These are phyloP conservation scores for Alouatta palliata DNA, from an alignment of 2,113 vertebrate genomes.

Conservation along the genomic window DNA sequence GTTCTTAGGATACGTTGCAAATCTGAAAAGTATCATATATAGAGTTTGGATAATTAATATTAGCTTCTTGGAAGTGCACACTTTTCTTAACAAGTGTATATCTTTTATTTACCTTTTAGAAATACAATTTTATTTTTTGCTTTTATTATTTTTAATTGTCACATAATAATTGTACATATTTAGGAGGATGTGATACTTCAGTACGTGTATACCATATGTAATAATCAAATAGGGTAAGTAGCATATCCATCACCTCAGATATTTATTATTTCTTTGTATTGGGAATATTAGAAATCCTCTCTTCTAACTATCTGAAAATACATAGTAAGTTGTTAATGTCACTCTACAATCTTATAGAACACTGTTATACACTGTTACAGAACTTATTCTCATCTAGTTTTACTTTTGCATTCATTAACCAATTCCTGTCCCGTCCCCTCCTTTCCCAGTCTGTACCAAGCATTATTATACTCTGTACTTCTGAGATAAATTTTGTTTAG, in stretches of 20 bases:
- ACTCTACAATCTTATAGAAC: not conserved
- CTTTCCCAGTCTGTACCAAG: not conserved
- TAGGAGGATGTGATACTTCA: not conserved
- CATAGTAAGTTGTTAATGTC: not conserved
- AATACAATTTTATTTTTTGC: not conserved
- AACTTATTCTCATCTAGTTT: not conserved
- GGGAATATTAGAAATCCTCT: not conserved
- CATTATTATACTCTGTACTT: not conserved
- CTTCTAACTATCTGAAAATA: not conserved
- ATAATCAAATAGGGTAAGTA: not conserved
- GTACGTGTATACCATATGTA: not conserved
- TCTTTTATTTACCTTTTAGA: slow-evolving; percentile 10
- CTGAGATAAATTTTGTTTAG: not conserved
- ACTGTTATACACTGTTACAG: not conserved
- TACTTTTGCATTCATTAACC: not conserved
- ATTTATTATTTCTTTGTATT: not conserved
- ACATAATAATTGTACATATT: not conserved
- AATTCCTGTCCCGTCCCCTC: not conserved
- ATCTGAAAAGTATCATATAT: not conserved
- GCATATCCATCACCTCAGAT: not conserved
- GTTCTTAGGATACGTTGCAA: not conserved
- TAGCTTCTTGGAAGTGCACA: not conserved
- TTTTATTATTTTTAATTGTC: not conserved
- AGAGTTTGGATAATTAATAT: not conserved
- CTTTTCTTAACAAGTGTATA: not conserved